Conservation (phyloP, 2,797 vertebrate species). For the Clarias platycephalus region DNA sequence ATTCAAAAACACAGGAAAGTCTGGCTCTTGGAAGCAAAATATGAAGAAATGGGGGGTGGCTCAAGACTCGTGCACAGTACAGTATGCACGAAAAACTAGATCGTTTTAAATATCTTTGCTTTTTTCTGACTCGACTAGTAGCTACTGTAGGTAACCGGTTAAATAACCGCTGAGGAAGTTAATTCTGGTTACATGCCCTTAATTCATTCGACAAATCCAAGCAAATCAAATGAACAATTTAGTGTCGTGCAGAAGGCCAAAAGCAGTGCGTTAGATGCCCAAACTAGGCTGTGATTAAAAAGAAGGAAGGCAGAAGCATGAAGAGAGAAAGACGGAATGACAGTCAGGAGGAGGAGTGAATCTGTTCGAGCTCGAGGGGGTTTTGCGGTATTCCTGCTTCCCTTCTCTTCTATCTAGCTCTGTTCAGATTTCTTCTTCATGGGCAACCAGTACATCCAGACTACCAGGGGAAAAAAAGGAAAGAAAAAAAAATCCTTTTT, state of each 20-base stretch:
- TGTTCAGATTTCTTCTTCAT: background rate
- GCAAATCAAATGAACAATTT: conserved; percentile 40
- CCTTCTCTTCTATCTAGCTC: conserved; percentile 13
- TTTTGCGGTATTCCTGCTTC: conserved; percentile 12
- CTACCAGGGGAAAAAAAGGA: background rate
- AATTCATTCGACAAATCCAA: conserved; percentile 34
- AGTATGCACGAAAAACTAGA: background rate
- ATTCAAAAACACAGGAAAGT: too few relatives aligned
- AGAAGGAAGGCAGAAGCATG: conserved; percentile 20
- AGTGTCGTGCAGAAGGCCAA: conserved; percentile 43
- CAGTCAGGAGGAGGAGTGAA: conserved; percentile 16
- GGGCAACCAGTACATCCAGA: background rate
- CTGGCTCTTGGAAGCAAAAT: too few relatives aligned
- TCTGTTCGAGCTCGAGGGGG: background rate
- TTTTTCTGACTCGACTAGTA: background rate
- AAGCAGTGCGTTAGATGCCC: conserved; percentile 34
- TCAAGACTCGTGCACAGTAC: too few relatives aligned
- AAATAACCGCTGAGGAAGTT: conserved; percentile 19
- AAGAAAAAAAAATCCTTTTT: background rate
- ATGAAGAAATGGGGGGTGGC: too few relatives aligned
- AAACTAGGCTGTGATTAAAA: conserved; percentile 31
- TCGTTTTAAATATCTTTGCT: background rate
- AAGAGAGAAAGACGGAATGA: conserved; percentile 12
- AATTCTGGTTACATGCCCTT: conserved; percentile 29
- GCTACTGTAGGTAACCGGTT: background rate